Evolutionary conservation across 2,113 vertebrate species (phyloP), one percentile per base, ranked within the genome.

Genomic region (Alaudala cheleensis): DNA sequence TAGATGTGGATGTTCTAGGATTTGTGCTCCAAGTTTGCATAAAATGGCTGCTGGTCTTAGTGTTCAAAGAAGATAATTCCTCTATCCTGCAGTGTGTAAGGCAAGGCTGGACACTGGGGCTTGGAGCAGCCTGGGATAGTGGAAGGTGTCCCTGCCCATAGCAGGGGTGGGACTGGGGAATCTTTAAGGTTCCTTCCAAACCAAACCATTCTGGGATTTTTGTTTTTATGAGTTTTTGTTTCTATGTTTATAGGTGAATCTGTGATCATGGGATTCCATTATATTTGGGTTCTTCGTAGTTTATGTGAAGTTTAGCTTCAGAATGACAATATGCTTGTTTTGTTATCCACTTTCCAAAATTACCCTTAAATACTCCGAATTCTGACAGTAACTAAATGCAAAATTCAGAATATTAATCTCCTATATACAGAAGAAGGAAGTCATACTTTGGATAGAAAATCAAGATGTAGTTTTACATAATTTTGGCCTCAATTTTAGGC

Each of bases 291-390:
- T 8, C 10, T 57, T 67, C 12, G 26, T 10, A 33, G 21, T 21
- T 37, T 25, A 33, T 21, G 22, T 47, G 62, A 39, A 39, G 13
- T 33, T 45, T 33, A 39, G 26, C 8, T 57, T 65, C 45, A 69
- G 12, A 14, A 47, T 2, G 2, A 23, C 2, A 79, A 23, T 10
- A 34, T 4, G 3, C 5, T 2, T 47, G 5, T 25, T 65, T 42
- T 64, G 28, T 29, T 28, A 44, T 33, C 33, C 31, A 2, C 2
- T 39, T 53, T n/a, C 33, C 10, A 28, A n/a, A 73, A 60, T 60
- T 54, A 24, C 42, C 4, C 64, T 33, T 61, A 11, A 81, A 40
- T 28, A 39, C 20, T 37, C 28, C 45, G 17, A 69, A 42, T 2
- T 42, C 21, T 25, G 58, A 34, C 1, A 19, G 4, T 11, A 44